Base-by-base conservation (phyloP, 2,113 vertebrate species). In the Ammodytes marinus region DNA sequence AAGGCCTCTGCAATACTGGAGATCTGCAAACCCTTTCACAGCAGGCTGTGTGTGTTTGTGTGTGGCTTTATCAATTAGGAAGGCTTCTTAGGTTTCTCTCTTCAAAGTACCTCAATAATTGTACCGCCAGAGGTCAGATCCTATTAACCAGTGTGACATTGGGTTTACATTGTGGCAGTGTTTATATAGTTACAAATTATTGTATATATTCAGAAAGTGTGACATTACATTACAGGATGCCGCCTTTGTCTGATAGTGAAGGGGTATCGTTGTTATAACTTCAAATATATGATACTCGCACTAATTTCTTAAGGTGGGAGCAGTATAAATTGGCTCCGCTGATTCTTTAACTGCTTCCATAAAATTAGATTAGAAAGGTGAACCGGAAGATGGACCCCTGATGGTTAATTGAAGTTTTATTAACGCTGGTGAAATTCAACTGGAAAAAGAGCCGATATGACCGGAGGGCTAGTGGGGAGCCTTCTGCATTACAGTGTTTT, bases 321-420 rank as follows among this genome's bases (percentile, higher is more conserved):
- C 49, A 0, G 55, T 66, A 82, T 84, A 90, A 88, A 93, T 90
- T 83, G 86, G 46, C 77, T 88, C 66, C 69, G 73, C 89, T 85
- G 85, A 83, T 92, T 89, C 77, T 86, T 82, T 81, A 90, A 93
- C 85, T 81, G 85, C 84, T 87, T 69, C 84, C 58, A 91, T 91
- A 86, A 86, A 89, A 90, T 83, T 82, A 83, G 84, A 92, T 93
- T 88, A 93, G 82, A 72, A 88, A 90, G 88, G 91, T 91, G 85
- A 91, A 82, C 43, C 8, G 77, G 77, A 88, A 89, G 84, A 84
- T 73, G 76, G 86, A 92, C 82, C 93, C 89, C 92, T 90, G 89
- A 93, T 80, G 88, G 88, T 95, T 95, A 95, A 95, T 92, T 95
- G 92, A 93, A 93, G 93, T 90, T 92, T 89, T 88, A 93, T 94